phyloP scores from a whole-genome alignment of 2,888 invertebrate species.

The Neoscelio sp. region DNA sequence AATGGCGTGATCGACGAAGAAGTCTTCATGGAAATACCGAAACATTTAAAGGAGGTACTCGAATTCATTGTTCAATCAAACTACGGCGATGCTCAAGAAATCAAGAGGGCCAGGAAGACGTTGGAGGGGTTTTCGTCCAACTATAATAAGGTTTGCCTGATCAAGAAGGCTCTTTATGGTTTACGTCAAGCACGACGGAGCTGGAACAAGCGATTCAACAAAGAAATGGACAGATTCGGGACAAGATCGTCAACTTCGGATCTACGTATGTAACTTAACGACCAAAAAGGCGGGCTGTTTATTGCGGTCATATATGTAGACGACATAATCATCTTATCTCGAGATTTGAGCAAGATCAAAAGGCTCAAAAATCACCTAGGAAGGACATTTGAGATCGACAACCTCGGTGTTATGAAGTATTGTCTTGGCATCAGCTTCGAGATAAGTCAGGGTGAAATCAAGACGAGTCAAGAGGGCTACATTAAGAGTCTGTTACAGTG shows the following conservation, averaged over 20 bases:
- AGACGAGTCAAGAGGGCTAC: not conserved
- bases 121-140: too few relatives aligned
- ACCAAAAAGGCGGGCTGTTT: too few relatives aligned
- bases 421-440: conserved; percentile 71
- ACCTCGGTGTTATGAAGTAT: conserved; percentile 64
- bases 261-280: too few relatives aligned
- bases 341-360: too few relatives aligned
- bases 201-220: too few relatives aligned
- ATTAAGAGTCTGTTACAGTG: not conserved
- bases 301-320: too few relatives aligned
- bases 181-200: conserved; percentile 71
- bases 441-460: not conserved
- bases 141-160: conserved; percentile 65
- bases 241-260: too few relatives aligned
- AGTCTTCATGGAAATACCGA: not conserved
- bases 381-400: conserved; percentile 64
- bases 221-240: too few relatives aligned
- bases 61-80: not conserved
- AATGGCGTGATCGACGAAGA: conserved; percentile 37
- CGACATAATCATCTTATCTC: too few relatives aligned
- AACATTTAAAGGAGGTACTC: not conserved
- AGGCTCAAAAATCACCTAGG: conserved; percentile 47
- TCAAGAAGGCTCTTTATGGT: conserved; percentile 64
- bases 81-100: not conserved
- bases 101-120: too few relatives aligned